phyloP scores from a whole-genome alignment of 2,888 invertebrate genomes.

The Acleris cristana region DNA sequence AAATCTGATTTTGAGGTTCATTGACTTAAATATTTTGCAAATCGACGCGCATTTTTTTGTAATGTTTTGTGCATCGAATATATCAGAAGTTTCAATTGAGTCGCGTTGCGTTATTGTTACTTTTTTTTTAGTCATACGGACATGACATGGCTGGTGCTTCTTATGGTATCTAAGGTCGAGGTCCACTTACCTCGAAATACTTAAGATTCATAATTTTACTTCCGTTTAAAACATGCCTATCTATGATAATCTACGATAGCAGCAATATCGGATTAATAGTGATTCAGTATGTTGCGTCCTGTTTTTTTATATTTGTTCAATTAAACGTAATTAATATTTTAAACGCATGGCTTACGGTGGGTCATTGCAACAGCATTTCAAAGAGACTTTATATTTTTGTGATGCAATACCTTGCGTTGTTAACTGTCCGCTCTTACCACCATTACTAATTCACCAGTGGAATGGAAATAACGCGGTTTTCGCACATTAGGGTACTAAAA shows the following conservation, averaged over 20 bases:
- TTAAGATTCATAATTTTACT: background rate
- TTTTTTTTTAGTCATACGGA: background rate
- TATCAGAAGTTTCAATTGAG: background rate
- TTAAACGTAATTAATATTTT: slow-evolving; percentile 15
- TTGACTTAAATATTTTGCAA: background rate
- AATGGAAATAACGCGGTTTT: slow-evolving; percentile 26
- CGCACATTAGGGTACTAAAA: slow-evolving; percentile 18
- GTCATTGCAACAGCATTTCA: slow-evolving; percentile 10
- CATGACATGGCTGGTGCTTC: too few relatives aligned
- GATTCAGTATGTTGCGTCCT: slow-evolving; percentile 13
- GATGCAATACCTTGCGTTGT: background rate
- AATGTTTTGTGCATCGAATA: too few relatives aligned
- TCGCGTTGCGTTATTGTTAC: background rate
- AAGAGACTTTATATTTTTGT: background rate
- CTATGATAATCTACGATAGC: background rate
- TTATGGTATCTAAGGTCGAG: too few relatives aligned
- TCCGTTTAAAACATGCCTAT: slow-evolving; percentile 11
- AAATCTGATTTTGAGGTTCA: background rate
- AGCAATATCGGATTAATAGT: slow-evolving; percentile 1
- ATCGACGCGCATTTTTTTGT: slow-evolving; percentile 1
- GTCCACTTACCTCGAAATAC: background rate
- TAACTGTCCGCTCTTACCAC: slow-evolving; percentile 1
- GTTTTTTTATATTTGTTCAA: slow-evolving; percentile 8
- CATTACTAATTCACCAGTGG: slow-evolving; percentile 9
- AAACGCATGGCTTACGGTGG: slow-evolving; percentile 14